phyloP scores from a whole-genome alignment of 2,113 vertebrate species.

The Hippocampus barbouri region DNA sequence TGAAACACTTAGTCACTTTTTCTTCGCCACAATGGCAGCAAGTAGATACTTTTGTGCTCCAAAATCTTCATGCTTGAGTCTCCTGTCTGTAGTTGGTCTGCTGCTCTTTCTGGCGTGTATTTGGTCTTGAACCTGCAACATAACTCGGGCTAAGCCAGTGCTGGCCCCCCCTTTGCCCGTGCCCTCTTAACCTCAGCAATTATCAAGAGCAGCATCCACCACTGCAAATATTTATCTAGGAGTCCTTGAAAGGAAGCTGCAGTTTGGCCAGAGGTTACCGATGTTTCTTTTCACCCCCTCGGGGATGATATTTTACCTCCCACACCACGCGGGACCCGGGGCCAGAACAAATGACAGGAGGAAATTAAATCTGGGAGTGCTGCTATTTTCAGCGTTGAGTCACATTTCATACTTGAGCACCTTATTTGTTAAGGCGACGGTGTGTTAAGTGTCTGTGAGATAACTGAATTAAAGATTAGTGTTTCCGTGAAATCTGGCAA shows the following conservation, averaged over 20 bases:
- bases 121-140: background rate
- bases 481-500: constrained; percentile 13
- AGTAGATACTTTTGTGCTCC: background rate
- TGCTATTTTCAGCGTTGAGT: constrained; percentile 48
- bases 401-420: constrained; percentile 44
- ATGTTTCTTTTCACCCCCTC: constrained; percentile 14
- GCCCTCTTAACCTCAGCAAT: constrained; percentile 28
- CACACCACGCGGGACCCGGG: constrained; percentile 25
- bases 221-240: constrained; percentile 37
- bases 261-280: constrained; percentile 18
- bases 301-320: constrained; percentile 52
- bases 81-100: background rate
- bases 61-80: background rate
- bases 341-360: constrained; percentile 61
- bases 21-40: background rate
- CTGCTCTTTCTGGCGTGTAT: background rate
- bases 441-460: constrained; percentile 12
- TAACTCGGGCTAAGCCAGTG: background rate
- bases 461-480: constrained; percentile 17
- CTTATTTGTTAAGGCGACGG: constrained; percentile 18
- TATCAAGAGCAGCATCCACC: constrained; percentile 26
- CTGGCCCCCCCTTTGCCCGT: background rate
- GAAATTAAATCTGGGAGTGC: constrained; percentile 52
- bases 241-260: constrained; percentile 23
- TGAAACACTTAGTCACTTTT: no score